These are phyloP conservation scores for Opisthocomus hoazin DNA, from an alignment of 2,113 vertebrate species.

Conservation along the genomic window DNA sequence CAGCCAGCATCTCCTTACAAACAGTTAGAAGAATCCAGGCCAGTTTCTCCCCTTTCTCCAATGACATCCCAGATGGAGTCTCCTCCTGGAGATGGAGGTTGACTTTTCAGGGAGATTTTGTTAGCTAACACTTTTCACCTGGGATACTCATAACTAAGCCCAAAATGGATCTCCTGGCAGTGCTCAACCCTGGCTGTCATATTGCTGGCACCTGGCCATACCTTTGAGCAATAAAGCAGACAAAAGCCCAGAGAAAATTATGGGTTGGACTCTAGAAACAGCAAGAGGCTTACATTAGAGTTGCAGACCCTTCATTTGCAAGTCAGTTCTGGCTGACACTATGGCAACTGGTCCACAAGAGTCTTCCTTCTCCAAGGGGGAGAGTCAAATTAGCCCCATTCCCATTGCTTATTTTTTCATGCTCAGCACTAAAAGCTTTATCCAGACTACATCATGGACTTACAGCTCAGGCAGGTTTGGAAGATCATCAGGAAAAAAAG, in stretches of 20 bases:
- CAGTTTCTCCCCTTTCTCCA: background rate
- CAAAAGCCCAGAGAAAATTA: constrained; percentile 13
- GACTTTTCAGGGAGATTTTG: background rate
- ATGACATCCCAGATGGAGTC: background rate
- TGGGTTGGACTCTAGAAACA: background rate
- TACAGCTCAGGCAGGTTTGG: background rate
- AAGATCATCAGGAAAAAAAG: background rate
- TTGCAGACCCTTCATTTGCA: constrained; percentile 27
- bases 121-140: constrained; percentile 34
- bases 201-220: constrained; percentile 35
- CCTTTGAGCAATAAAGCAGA: constrained; percentile 2
- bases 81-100: background rate
- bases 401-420: background rate
- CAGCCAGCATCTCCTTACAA: background rate
- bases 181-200: background rate
- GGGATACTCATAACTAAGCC: constrained; percentile 32
- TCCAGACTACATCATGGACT: background rate
- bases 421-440: background rate
- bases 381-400: background rate
- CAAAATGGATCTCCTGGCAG: constrained; percentile 53
- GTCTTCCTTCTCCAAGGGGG: background rate
- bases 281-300: background rate
- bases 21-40: background rate
- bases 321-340: constrained; percentile 13
- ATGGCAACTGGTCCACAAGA: background rate